phyloP scores from a whole-genome alignment of 2,113 vertebrate genomes.

The Scatophagus argus region DNA sequence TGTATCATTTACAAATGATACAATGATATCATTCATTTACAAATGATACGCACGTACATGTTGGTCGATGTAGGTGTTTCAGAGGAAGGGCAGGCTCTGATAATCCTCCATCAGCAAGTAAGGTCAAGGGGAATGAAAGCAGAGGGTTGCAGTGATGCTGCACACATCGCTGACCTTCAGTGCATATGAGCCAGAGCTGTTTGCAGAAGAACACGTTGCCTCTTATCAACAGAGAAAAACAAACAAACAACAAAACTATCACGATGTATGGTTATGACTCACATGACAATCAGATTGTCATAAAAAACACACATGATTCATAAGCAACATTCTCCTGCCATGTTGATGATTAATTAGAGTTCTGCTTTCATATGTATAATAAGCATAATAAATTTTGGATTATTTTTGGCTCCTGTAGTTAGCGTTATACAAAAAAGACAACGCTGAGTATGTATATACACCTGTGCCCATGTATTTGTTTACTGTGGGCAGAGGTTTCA shows the following conservation, averaged over 20 bases:
- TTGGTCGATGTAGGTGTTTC: constrained; percentile 4
- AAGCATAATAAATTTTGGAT: constrained; percentile 44
- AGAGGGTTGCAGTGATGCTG: background rate
- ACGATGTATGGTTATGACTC: constrained; percentile 33
- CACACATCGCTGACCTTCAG: constrained; percentile 16
- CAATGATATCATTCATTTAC: too few relatives aligned
- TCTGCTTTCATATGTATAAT: constrained; percentile 48
- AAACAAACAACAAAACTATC: background rate
- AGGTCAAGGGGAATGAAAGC: constrained; percentile 11
- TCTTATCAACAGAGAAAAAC: background rate
- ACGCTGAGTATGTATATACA: constrained; percentile 13
- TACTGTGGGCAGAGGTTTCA: background rate
- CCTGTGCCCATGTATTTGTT: constrained; percentile 15
- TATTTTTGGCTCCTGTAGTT: constrained; percentile 31
- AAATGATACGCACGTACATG: too few relatives aligned
- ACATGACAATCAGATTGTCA: constrained; percentile 41
- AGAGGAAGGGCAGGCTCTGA: constrained; percentile 4
- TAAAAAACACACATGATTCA: constrained; percentile 67
- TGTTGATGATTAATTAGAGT: constrained; percentile 55
- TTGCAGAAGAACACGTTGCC: constrained; percentile 2
- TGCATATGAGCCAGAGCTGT: background rate
- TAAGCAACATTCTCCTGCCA: constrained; percentile 49
- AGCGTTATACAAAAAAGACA: constrained; percentile 11
- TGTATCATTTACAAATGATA: constrained; percentile 28
- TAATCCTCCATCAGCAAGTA: constrained; percentile 13